These are phyloP conservation scores for Parazoanthus atlanticus DNA, from an alignment of 92 coral and sea anemone species.

Conservation along the genomic window DNA sequence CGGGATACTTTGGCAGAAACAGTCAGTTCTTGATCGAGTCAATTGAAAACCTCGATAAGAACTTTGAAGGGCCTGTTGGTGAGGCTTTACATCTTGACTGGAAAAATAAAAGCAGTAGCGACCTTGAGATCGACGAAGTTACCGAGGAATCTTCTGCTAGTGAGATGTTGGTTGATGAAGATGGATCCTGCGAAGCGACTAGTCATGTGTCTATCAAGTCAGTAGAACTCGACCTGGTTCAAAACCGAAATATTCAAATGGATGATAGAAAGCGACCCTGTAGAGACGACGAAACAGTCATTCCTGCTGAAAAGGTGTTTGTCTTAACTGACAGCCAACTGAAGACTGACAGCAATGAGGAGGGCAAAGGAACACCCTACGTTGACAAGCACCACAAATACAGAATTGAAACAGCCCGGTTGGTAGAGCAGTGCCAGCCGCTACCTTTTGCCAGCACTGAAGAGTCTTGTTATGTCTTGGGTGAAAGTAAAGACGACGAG, in stretches of 20 bases:
- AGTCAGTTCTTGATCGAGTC: constrained; percentile 33
- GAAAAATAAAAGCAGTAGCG: constrained; percentile 11
- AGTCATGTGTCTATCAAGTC: constrained; percentile 27
- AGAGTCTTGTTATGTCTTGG: constrained; percentile 57
- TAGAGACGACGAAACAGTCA: not conserved
- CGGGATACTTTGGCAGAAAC: constrained; percentile 35
- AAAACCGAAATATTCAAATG: not conserved
- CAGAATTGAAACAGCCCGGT: constrained; percentile 67
- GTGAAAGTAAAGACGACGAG: constrained; percentile 78
- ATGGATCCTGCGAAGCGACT: not conserved
- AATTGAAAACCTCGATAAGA: constrained; percentile 40
- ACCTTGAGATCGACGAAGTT: not conserved
- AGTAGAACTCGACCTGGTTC: constrained; percentile 18
- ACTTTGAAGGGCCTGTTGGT: constrained; percentile 37
- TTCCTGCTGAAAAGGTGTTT: constrained; percentile 23
- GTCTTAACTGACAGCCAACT: constrained; percentile 19
- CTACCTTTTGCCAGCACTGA: constrained; percentile 48
- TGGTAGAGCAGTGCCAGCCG: constrained; percentile 79
- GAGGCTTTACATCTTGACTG: constrained; percentile 59
- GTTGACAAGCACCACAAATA: constrained; percentile 9
- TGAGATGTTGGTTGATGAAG: not conserved
- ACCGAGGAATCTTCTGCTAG: not conserved
- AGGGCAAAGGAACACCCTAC: not conserved
- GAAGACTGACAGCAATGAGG: not conserved
- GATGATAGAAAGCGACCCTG: constrained; percentile 10